Conservation (phyloP, 1,140 invertebrate genomes). For the Tenebrio molitor region DNA sequence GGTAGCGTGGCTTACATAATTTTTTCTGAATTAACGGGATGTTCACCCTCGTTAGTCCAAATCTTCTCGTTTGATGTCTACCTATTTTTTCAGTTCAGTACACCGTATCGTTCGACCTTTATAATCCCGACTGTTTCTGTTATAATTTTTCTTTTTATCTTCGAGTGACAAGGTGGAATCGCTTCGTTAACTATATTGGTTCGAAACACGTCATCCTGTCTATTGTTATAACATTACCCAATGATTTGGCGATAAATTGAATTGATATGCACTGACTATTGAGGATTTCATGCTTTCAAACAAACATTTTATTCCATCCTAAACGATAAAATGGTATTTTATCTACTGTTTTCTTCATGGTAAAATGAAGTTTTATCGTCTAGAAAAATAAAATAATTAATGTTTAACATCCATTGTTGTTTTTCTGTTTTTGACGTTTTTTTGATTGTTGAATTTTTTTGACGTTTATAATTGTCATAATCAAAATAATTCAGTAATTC, state of each 20-base stretch:
- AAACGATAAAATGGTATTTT: too few species aligned
- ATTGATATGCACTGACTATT: constrained; percentile 27
- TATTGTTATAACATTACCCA: constrained; percentile 10
- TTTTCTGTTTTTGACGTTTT: too few species aligned
- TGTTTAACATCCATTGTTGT: too few species aligned
- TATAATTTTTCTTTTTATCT: constrained; percentile 23
- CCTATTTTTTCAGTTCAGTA: constrained; percentile 38
- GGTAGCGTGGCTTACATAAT: constrained; percentile 5
- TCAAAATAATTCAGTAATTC: too few species aligned
- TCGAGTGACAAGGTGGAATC: constrained; percentile 14
- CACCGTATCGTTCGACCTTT: constrained; percentile 10
- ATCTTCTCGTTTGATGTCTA: not conserved
- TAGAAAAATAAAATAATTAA: too few species aligned
- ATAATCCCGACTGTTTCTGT: not conserved
- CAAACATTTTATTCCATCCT: too few species aligned
- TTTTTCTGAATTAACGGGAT: not conserved
- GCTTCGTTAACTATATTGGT: constrained; percentile 14
- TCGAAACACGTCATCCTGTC: constrained; percentile 20
- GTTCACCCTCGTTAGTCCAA: not conserved
- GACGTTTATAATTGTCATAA: too few species aligned
- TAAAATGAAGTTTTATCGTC: too few species aligned
- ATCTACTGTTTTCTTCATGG: too few species aligned
- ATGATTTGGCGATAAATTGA: constrained; percentile 25
- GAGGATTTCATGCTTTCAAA: constrained; percentile 30
- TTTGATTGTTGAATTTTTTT: too few species aligned